Conservation (phyloP, 2,113 vertebrate species). For the Oryzias javanicus region DNA sequence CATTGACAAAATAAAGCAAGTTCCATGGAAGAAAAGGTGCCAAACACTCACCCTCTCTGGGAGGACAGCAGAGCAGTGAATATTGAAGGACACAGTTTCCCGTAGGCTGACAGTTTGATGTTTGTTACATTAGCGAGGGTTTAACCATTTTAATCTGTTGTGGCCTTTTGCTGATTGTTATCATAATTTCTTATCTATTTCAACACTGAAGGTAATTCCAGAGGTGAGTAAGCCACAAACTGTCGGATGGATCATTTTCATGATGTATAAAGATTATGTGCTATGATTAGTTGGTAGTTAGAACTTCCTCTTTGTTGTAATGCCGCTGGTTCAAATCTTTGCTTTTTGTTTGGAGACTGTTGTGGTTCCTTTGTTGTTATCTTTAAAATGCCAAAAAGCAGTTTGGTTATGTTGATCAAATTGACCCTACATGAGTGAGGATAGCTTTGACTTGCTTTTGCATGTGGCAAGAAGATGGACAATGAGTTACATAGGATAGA, state of each 20-base stretch:
- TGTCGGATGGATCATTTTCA: neutral
- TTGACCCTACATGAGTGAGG: no score
- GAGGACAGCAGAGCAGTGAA: conserved; percentile 3
- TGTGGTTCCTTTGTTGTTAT: no score
- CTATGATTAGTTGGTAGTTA: no score
- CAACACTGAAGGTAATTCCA: conserved; percentile 3
- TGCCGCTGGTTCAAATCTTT: no score
- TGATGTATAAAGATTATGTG: no score
- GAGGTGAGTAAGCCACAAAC: conserved; percentile 1
- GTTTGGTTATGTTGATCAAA: no score
- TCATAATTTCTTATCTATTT: conserved; percentile 27
- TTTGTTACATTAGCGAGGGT: neutral
- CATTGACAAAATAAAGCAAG: conserved; percentile 52
- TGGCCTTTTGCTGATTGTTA: neutral
- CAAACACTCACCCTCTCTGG: conserved; percentile 16
- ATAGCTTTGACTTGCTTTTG: no score
- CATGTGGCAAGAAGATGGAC: no score
- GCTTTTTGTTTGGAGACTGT: no score
- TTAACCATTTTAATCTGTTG: neutral
- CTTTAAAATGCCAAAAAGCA: no score
- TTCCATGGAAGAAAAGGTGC: conserved; percentile 40
- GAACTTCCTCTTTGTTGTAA: no score
- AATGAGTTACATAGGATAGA: no score
- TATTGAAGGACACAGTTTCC: conserved; percentile 7
- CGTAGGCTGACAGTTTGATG: conserved; percentile 27